Base-by-base conservation (phyloP, 2,888 invertebrate genomes). In the Ophion costatus region DNA sequence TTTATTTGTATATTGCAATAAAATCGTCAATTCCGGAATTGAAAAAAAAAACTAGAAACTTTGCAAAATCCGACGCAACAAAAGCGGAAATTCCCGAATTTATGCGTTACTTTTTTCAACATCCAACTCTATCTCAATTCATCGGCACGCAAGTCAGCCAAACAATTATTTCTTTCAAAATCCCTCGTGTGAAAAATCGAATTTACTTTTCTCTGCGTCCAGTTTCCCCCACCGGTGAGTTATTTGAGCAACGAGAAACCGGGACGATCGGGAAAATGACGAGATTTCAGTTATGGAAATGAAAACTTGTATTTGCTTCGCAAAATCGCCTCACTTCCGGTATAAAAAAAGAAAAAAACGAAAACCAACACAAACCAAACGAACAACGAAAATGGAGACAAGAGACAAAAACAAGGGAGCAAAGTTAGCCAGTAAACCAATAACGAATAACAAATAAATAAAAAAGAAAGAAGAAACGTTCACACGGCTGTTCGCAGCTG, bases 401-500 rank as follows among this genome's bases (percentile, higher is more conserved):
- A 78, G 45, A 69, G 45, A 69, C 77, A 9, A 64, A 38, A 71
- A 22, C 56, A 51, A 17, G 51, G 24, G 5, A 64, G 24, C 5
- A 9, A 17, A 17, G 20, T 20, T 24, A 38, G 56, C 14, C 17
- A 71, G 4, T n/a, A 69, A 63, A 38, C 42, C 33, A 38, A 61
- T 20, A 61, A 33, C 9, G 77, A 79, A 45, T 56, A 63, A 80
- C 20, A 24, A 22, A 24, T 29, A 29, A 56, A 22, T 29, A 29
- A 56, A 22, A 33, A 33, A 42, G 59, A 75, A 45, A n/a, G 45
- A 42, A 64, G 20, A 79, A 75, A 79, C 78, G 69, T 82, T 82
- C 78, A 71, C 56, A 79, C 82, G 75, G 70, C 57, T 75, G 61
- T 56, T 56, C n/a, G 67, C 66, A 64, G 79, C 76, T 74, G 82